phyloP scores from a whole-genome alignment of 2,113 vertebrate species.

The Amazona vittata region DNA sequence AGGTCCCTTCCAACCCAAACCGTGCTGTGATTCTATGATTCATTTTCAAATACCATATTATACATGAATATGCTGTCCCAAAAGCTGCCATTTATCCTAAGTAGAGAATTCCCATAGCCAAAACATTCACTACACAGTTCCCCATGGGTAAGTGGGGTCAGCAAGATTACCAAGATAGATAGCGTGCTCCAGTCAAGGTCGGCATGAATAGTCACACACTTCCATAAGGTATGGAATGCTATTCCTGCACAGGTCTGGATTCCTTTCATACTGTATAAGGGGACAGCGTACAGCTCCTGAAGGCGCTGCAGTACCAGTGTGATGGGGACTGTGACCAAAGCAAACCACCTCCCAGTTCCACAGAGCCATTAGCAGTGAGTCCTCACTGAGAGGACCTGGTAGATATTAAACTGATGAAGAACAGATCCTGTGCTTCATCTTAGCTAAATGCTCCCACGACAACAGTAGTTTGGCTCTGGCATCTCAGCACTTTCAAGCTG shows the following conservation, averaged over 20 bases:
- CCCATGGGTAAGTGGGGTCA: neutral
- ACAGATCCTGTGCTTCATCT: neutral
- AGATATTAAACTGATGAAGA: neutral
- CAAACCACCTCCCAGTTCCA: neutral
- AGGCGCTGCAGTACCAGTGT: neutral
- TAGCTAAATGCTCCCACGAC: neutral
- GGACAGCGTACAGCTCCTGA: neutral
- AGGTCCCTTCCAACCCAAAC: too few species aligned
- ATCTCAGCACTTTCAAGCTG: neutral
- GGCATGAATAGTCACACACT: too few species aligned
- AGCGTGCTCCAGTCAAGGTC: neutral
- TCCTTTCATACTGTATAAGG: neutral
- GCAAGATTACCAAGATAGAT: neutral
- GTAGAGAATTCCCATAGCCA: neutral
- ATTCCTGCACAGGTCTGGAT: neutral
- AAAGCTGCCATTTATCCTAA: neutral
- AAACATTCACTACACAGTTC: neutral
- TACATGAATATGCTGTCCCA: neutral
- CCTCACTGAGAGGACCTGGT: neutral
- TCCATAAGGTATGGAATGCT: neutral
- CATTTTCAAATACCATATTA: neutral
- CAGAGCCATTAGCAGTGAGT: accelerated
- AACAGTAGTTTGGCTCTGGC: neutral
- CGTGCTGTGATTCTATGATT: neutral
- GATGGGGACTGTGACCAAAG: accelerated